These are phyloP conservation scores for Phylloscopus trochilus DNA, from an alignment of 2,113 vertebrate genomes.

Conservation along the genomic window DNA sequence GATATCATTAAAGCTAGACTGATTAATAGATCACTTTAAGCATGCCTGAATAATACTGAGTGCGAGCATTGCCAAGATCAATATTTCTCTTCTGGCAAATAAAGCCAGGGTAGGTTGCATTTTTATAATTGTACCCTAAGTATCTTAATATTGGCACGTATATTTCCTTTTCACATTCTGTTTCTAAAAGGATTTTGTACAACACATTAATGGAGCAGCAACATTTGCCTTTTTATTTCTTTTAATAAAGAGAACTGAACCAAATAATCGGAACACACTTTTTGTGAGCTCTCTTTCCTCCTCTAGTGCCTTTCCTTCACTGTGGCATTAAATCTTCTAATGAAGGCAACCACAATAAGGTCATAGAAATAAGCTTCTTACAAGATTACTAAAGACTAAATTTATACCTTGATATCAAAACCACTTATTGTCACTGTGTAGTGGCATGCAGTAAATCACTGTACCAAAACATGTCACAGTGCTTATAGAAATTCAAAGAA, in stretches of 20 bases:
- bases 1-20: not conserved
- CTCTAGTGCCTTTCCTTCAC: not conserved
- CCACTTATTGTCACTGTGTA: slow-evolving; percentile 13
- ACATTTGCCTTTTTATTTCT: not conserved
- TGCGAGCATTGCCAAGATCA: not conserved
- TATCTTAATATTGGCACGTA: not conserved
- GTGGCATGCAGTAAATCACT: not conserved
- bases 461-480: not conserved
- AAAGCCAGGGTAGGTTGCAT: not conserved
- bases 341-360: slow-evolving; percentile 34
- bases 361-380: slow-evolving; percentile 69
- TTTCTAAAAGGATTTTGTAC: not conserved
- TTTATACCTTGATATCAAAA: slow-evolving; percentile 62
- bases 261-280: not conserved
- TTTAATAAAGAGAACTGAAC: not conserved
- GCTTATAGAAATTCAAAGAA: not conserved
- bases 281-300: not conserved
- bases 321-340: slow-evolving; percentile 27
- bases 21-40: not conserved
- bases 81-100: not conserved
- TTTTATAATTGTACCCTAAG: not conserved
- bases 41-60: not conserved
- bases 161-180: not conserved
- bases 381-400: slow-evolving; percentile 62
- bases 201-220: not conserved